Evolutionary conservation across 2,888 invertebrate species (phyloP), one percentile per base, ranked within the genome.

Genomic region (Ctena decussata): DNA sequence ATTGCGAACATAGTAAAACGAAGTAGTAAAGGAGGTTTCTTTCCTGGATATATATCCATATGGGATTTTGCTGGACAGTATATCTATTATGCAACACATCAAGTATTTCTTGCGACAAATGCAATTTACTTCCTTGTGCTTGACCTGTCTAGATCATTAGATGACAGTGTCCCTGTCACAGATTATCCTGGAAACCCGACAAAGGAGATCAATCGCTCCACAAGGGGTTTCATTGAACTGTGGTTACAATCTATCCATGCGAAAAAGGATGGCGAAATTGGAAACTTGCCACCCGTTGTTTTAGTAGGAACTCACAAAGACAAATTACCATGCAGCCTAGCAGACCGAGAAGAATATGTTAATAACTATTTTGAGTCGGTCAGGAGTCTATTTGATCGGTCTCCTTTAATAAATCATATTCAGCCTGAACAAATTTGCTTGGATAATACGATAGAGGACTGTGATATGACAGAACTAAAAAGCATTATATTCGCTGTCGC

Each of bases 221-320:
- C 11, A 27, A 70, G 30, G 30, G 12, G 11, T 21, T 37, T 35
- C 37, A 70, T 70, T 70, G 70, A 70, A 37, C 37, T 37, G 15
- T 70, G 70, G 70, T 2, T 70, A 32, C 37, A 70, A 18, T 70
- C 70, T 1, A 37, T 70, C 2, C 70, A 70, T 21, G 18, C 41
- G 5, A 21, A 37, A 24, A 70, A 70, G n/a, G 37, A 21, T 27
- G 70, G 37, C 12, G 70, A 70, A 21, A 70, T 39, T 6, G 37
- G 39, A 35, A 37, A 70, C 8, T 11, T 70, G 18, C 85, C 85
- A 6, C 71, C 73, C 0, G 72, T 85, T 8, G 60, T 85, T 21
- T 65, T 85, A n/a, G 82, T 85, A 15, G 85, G 85, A 1, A 85
- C 85, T 35, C 81, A 85, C 41, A 65, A 39, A 60, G 81, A 79